Conservation (phyloP, 2,113 vertebrate genomes). For the Neolamprologus longior region DNA sequence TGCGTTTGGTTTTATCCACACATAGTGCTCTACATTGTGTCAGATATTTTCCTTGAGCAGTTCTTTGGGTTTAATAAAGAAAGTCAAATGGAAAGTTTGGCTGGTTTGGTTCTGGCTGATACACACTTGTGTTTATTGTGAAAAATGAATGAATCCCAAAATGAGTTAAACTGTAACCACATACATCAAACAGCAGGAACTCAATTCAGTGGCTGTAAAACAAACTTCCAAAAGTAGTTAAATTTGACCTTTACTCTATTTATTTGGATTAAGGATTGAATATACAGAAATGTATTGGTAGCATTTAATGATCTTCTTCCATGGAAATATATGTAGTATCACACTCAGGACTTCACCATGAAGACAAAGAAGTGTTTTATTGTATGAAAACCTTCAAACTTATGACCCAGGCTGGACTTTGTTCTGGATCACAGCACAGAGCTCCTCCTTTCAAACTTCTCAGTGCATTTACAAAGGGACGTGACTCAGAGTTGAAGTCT, state of each 20-base stretch:
- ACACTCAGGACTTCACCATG: neutral
- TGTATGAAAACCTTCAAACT: neutral
- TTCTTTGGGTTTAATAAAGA: neutral
- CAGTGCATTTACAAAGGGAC: accelerated
- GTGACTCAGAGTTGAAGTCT: accelerated
- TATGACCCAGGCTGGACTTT: neutral
- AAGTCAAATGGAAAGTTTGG: neutral
- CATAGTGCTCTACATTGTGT: neutral
- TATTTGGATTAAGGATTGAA: neutral
- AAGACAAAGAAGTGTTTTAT: neutral
- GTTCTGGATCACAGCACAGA: neutral
- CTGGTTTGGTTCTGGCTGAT: neutral
- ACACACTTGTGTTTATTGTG: neutral
- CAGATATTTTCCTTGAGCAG: accelerated
- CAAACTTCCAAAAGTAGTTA: neutral
- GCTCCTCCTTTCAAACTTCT: accelerated
- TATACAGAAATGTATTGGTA: neutral
- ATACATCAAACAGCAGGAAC: accelerated
- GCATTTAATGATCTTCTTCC: accelerated
- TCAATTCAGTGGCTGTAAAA: accelerated
- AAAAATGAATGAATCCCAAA: neutral
- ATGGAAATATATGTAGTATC: neutral
- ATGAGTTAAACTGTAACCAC: accelerated
- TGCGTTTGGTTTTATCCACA: neutral
- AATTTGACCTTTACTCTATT: accelerated